Evolutionary conservation across 2,797 vertebrate genomes (phyloP).

Genomic region (Buphagus erythrorhynchus): DNA sequence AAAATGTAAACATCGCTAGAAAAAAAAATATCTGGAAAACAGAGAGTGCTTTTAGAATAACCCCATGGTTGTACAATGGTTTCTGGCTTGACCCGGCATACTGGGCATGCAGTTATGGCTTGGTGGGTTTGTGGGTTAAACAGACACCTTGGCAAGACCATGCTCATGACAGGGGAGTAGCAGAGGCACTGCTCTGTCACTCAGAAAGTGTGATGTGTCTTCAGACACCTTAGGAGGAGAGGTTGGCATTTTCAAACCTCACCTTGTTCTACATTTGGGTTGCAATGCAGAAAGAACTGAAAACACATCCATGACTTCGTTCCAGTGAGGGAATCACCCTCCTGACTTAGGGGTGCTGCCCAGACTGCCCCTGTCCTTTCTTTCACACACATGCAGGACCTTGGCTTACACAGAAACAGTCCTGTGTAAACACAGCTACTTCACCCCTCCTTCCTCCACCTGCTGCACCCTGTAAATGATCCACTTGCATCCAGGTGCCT

Average conservation of each 20-base stretch:
- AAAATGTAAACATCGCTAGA: neutral
- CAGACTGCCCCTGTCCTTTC: neutral
- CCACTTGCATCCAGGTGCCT: neutral
- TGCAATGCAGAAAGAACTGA: neutral
- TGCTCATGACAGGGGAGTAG: neutral
- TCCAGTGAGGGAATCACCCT: neutral
- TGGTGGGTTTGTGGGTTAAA: neutral
- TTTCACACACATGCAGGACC: neutral
- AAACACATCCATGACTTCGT: neutral
- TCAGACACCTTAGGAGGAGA: neutral
- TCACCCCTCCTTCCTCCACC: fast-evolving
- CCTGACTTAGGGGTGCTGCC: neutral
- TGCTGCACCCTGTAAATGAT: fast-evolving
- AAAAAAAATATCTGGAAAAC: slow-evolving; percentile 10
- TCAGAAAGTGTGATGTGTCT: fast-evolving
- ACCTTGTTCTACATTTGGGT: fast-evolving
- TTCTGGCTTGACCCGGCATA: neutral
- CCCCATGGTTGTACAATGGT: neutral
- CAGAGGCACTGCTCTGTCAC: neutral
- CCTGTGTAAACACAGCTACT: neutral
- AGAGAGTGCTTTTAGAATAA: neutral
- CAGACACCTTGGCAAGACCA: neutral
- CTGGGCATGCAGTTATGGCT: fast-evolving
- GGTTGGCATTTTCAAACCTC: neutral
- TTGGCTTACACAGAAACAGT: neutral